Percentiles rank a stretch among this genome's conserved stretches.
Evolutionary conservation across 2,888 invertebrate species (phyloP).

Genomic region (Zaprionus bogoriensis): DNA sequence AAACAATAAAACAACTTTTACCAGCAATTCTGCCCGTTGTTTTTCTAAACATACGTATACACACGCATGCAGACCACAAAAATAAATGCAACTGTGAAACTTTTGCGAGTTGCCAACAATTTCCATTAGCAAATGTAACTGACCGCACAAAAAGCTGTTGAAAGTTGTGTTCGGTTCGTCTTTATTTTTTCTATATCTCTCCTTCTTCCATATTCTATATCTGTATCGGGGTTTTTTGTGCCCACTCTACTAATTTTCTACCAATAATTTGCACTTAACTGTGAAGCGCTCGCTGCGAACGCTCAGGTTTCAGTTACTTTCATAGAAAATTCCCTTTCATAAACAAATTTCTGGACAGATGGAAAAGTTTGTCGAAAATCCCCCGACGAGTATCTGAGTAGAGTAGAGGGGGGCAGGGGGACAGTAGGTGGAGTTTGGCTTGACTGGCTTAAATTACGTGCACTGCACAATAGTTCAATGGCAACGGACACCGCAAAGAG

Average conservation of each 20-base stretch:
- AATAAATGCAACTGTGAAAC: constrained; percentile 18
- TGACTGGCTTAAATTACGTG: constrained; percentile 51
- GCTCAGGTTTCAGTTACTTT: constrained; percentile 50
- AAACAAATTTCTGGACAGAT: constrained; percentile 40
- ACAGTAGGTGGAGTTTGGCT: neutral
- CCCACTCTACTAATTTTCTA: constrained; percentile 51
- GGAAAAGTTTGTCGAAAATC: constrained; percentile 23
- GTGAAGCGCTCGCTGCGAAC: constrained; percentile 15
- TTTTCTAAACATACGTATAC: neutral
- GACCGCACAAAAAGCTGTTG: constrained; percentile 56
- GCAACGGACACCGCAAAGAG: constrained; percentile 29
- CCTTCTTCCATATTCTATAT: neutral
- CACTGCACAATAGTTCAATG: constrained; percentile 50
- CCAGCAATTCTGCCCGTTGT: neutral
- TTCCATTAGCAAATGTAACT: constrained; percentile 69
- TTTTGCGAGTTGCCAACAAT: constrained; percentile 38
- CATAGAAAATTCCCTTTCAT: constrained; percentile 68
- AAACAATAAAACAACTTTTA: neutral
- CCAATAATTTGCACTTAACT: constrained; percentile 70
- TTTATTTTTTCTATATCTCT: constrained; percentile 5
- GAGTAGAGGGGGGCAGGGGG: neutral
- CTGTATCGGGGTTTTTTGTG: neutral
- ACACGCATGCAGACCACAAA: constrained; percentile 5
- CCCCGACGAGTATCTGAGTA: neutral
- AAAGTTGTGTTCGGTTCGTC: constrained; percentile 25